Evolutionary conservation across 1,140 invertebrate genomes (phyloP), one percentile per base, ranked within the genome.

Genomic region (Popillia japonica): DNA sequence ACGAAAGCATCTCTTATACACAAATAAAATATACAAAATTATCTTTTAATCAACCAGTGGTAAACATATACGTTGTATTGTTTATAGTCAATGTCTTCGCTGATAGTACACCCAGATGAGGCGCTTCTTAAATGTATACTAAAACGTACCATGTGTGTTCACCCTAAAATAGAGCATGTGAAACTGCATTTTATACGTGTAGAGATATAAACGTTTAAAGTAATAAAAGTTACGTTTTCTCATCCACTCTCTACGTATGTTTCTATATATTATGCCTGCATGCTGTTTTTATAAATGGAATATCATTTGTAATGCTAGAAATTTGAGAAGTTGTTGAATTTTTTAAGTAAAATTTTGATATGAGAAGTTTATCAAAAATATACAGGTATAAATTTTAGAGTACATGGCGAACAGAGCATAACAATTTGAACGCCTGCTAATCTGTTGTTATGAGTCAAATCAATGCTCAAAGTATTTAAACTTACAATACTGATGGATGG

Each of bases 1-100:
- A 27, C 61, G 27, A 34, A 68, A 68, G 22, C 22, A 27, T 34
- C 61, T 68, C 17, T 22, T 22, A 22, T 68, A 68, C 17, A 68
- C 61, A 68, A 68, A 68, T 68, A 68, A 68, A 68, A 68, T 68
- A 68, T 68, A 68, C 61, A 68, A 68, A 68, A 68, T 68, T 68
- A 68, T 68, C 61, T 68, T 68, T 34, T 68, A 68, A 27, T 68
- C 61, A 68, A 20, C 20, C 27, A n/a, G 17, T 68, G 22, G 61
- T 68, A 68, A 68, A 68, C 61, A 68, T 68, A 68, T 34, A 68
- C 61, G 17, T 14, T 68, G 22, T 68, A 68, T 68, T 68, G 61
- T 68, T 68, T 68, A 68, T 22, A 68, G 61, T 22, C 61, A 23
- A 20, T 68, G 61, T 68, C 61, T 68, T 68, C 61, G 20, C 61